Base-by-base conservation (phyloP, 2,888 invertebrate genomes). In the Resseliella maxima region DNA sequence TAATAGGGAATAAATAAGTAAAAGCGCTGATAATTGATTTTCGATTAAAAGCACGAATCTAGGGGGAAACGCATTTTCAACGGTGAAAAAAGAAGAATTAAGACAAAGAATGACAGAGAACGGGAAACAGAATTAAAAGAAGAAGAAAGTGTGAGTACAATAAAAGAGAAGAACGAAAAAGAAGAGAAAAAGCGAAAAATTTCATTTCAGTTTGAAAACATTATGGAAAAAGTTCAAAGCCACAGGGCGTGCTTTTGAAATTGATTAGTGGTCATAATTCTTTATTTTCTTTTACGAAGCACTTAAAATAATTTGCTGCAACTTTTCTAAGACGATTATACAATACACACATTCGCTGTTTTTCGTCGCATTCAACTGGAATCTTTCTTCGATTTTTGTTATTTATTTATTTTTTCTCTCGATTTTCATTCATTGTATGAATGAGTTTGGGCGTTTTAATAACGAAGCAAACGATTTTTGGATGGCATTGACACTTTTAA, bases 191-290 rank as follows among this genome's bases (percentile, higher is more conserved):
- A 50, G 46, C 8, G 46, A 18, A 50, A 50, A 59, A 59, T 24
- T 59, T 59, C n/a, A 72, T 31, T 18, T 72, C 72, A 72, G 31
- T 72, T 72, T 35, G 10, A 72, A 72, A 35, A 72, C 72, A 31
- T 15, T 72, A 5, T 18, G 24, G 59, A 24, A 15, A 8, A 72
- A 72, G 72, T 72, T 72, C 72, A 72, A 72, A 72, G 31, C 72
- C 72, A 31, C 72, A 72, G 31, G 72, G 72, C 72, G 72, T 72
- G 72, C 31, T 2, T 72, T 72, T 72, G 72, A 72, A 72, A 72
- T 72, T 72, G 72, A 72, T 72, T 72, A 35, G 72, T n/a, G 72
- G 72, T 72, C 72, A 72, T 72, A 72, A 31, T 72, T 72, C 72
- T 72, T 31, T 72, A 35, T 72, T 72, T 72, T 72, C 72, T 0